Base-by-base conservation (phyloP, 2,113 vertebrate species). In the Zapornia atra region DNA sequence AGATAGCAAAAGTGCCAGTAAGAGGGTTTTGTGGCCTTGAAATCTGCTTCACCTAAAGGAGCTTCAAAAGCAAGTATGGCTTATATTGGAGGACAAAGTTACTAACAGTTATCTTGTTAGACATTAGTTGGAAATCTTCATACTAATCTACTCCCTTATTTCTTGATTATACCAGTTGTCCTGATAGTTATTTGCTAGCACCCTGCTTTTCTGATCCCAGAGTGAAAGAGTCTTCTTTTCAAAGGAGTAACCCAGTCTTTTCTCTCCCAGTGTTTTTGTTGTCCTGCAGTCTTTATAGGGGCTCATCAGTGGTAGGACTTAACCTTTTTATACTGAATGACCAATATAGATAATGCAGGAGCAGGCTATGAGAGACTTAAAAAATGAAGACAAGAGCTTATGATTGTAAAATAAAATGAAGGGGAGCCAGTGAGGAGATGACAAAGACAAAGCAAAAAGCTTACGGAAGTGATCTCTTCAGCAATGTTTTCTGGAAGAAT, bases 391-490 rank as follows among this genome's bases (percentile, higher is more conserved):
- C 4, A 25, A 51, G 15, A 51, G 15, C 16, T 94, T 78, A 51
- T 15, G 5, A 64, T 91, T 84, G 40, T 75, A 71, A 94, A 31
- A 4, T 7, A 66, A 86, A 86, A 77, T 0, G 0, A 86, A 64
- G 9, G 36, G 64, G n/a, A 91, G 56, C 17, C 15, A 56, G 20
- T 34, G 42, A 86, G 59, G 33, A 42, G 25, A 51, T 71, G 76
- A 78, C 82, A 94, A 87, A 91, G 73, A 76, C 53, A 86, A 95
- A 94, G 64, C 31, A 63, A 50, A 59, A 12, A 64, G 42, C 26
- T 95, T 84, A 84, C 1, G 1, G 64, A 94, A 92, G 71, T 1
- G 1, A 75, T 86, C 42, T 88, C 42, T 73, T 60, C 26, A 71
- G 12, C 38, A 79, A 21, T 60, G 40, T 64, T 86, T 95, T 94